These are phyloP conservation scores for Drosophila pectinifera DNA, from an alignment of 1,140 invertebrate species.

Conservation along the genomic window DNA sequence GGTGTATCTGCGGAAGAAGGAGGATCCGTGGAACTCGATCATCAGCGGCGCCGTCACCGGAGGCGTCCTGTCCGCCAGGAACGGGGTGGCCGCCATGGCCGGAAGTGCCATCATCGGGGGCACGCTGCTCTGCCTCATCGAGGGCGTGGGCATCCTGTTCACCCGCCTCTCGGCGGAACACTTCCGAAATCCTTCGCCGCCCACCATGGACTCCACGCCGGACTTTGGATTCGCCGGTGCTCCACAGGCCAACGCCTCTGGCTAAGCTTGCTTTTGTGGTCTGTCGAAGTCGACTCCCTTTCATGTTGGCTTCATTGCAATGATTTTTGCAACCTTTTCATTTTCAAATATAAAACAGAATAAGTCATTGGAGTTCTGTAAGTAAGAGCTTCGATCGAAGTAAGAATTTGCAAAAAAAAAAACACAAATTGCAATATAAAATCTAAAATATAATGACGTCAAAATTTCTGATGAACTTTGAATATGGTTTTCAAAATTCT, in stretches of 20 bases:
- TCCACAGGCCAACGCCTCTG: constrained; percentile 14
- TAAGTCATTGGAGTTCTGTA: neutral
- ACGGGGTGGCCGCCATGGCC: constrained; percentile 96
- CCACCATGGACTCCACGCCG: neutral
- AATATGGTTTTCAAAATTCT: too few species aligned
- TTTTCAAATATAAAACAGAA: neutral
- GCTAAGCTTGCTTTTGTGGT: constrained; percentile 9
- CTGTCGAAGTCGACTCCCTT: too few species aligned
- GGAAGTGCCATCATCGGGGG: constrained; percentile 98
- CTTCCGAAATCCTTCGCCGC: constrained; percentile 89
- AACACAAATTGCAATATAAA: neutral
- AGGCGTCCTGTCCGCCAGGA: constrained; percentile 96
- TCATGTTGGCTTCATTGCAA: neutral
- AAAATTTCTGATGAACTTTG: neutral
- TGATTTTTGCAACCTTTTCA: neutral
- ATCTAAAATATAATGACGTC: neutral
- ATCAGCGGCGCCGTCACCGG: constrained; percentile 98
- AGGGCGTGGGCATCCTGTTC: constrained; percentile 97
- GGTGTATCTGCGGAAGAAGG: constrained; percentile 97
- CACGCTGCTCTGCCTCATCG: constrained; percentile 97
- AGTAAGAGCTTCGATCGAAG: neutral
- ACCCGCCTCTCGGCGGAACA: constrained; percentile 95
- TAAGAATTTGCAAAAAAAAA: too few species aligned
- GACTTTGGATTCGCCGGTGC: constrained; percentile 7
- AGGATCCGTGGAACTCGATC: constrained; percentile 99